Evolutionary conservation across 2,888 invertebrate genomes (phyloP).

Genomic region (Erebia ligea): DNA sequence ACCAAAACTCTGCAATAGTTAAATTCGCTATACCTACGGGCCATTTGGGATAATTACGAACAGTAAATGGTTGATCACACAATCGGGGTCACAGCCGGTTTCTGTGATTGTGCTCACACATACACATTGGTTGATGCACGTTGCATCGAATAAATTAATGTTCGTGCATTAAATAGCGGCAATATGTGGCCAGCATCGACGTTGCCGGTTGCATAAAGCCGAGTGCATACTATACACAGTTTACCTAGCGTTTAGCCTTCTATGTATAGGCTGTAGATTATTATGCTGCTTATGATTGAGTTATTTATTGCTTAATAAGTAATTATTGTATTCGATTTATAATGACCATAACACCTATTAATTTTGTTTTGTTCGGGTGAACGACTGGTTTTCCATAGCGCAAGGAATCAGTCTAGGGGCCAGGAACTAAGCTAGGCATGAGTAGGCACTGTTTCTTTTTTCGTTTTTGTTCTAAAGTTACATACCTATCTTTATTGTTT

Average conservation of each 20-base stretch:
- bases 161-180: constrained; percentile 23
- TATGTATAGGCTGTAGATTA: not conserved
- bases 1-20: constrained; percentile 10
- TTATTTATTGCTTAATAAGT: not conserved
- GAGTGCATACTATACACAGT: not conserved
- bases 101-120: constrained; percentile 23
- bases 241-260: not conserved
- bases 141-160: constrained; percentile 26
- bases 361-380: no score
- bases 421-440: no score
- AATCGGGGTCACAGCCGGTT: constrained; percentile 28
- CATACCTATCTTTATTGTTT: no score
- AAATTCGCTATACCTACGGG: constrained; percentile 17
- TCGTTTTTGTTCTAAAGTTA: no score
- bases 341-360: no score
- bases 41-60: constrained; percentile 19
- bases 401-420: no score
- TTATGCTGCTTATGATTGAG: not conserved
- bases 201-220: constrained; percentile 5
- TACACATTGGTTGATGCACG: constrained; percentile 19
- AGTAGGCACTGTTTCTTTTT: no score
- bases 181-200: constrained; percentile 18
- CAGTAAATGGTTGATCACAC: constrained; percentile 24
- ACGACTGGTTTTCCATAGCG: no score
- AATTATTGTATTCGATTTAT: not conserved